A percentile compares a stretch with the other conserved stretches of the same genome.
Conservation (phyloP, 2,888 invertebrate species). For the Mayetiola destructor region DNA sequence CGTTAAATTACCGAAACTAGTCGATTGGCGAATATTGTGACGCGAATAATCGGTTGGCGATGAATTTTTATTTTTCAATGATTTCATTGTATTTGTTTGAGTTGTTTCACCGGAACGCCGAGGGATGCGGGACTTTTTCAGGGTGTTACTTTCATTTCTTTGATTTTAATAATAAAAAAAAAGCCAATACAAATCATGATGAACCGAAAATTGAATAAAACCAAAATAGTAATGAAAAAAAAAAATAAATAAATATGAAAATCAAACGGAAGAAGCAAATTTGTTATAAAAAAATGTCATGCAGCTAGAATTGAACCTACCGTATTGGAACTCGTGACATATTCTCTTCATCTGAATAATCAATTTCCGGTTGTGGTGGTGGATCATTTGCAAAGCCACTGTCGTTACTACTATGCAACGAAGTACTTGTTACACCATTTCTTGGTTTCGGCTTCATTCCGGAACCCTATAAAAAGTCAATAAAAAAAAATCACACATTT, state of each 20-base stretch:
- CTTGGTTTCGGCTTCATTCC: conserved; percentile 22
- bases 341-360: conserved; percentile 80
- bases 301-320: conserved; percentile 30
- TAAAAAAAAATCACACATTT: neutral
- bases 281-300: no score
- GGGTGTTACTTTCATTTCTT: neutral
- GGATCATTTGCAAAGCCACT: conserved; percentile 82
- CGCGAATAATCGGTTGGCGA: conserved; percentile 1
- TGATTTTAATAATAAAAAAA: neutral
- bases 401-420: conserved; percentile 81
- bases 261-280: neutral
- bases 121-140: conserved; percentile 11
- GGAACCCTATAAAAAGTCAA: conserved; percentile 19
- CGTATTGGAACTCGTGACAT: conserved; percentile 43
- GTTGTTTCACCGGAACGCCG: neutral
- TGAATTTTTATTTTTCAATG: neutral
- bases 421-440: conserved; percentile 49
- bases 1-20: conserved; percentile 22
- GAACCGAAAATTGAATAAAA: conserved; percentile 5
- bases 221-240: neutral
- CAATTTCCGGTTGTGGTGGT: conserved; percentile 75
- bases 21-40: conserved; percentile 25
- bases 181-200: neutral
- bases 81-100: conserved; percentile 14
- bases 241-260: neutral